Base-by-base conservation (phyloP, 2,113 vertebrate genomes). In the Oncorhynchus nerka region DNA sequence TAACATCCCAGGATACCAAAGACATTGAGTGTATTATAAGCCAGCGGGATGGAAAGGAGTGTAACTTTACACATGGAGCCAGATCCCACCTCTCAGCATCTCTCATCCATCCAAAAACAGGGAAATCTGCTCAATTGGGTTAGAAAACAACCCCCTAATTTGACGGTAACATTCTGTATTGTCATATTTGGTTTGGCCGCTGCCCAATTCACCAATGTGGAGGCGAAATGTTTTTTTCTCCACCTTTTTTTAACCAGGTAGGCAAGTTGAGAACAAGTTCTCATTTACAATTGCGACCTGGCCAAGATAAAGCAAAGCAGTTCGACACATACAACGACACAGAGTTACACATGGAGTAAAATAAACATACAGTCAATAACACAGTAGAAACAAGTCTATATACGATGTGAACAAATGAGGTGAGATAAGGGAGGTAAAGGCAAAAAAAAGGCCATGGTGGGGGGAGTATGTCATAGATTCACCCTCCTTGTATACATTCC, bases 191-290 rank as follows among this genome's bases (percentile, higher is more conserved):
- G 82, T 82, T 90, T 92, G 88, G 89, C 86, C 49, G 1, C n/a
- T 75, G 59, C 79, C 78, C 86, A 87, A 81, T 70, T 90, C 89
- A 91, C 90, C 91, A 88, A 92, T 92, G 88, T 83, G 85, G 85
- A 2, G 26, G 26, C 26, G 26, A 3, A 26, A 3, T 26, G n/a
- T 26, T 26, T 26, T 26, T 26, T 26, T 26, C 2, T 2, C 28
- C 28, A 28, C 28, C 28, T 28, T 28, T 28, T 4, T 28, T 28
- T 28, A 28, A 28, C 28, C 3, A 28, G 28, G 28, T 28, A 28
- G 28, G 28, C 28, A 28, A 28, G 28, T 28, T 28, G 28, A 28
- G 28, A 28, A 28, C 28, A 28, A 28, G 28, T 28, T 28, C 28
- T 28, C 28, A 28, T 28, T 28, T 28, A 28, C 28, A 28, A 28